Base-by-base conservation (phyloP, 2,888 invertebrate species). In the Cenopis cana region DNA sequence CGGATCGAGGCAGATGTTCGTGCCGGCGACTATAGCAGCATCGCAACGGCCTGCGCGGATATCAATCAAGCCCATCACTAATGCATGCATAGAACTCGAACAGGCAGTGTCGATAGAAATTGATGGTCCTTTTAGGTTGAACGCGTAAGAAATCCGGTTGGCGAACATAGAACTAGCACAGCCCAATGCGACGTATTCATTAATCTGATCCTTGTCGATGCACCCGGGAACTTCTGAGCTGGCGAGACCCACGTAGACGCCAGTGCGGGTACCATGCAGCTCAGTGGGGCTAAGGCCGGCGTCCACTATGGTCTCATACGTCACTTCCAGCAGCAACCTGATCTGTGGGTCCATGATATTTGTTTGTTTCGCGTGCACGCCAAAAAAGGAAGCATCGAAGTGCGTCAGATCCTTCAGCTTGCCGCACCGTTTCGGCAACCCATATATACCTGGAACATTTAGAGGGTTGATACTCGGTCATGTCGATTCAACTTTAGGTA, bases 161-260 rank as follows among this genome's bases (percentile, higher is more conserved):
- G 68, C 1, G 12, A 52, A 24, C 61, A 68, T 61, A 5, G 68
- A 20, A 1, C 46, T 54, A n/a, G 4, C 3, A n/a, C 95, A 95
- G 14, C 96, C 96, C 9, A 95, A 95, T 82, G 96, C 88, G 24
- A 93, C 94, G 83, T 96, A 96, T 46, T 87, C 88, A 69, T 91
- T 94, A 0, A 94, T 84, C 82, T 96, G 95, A 84, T 99, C 99
- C 18, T 98, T 97, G 61, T 91, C 88, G 29, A 97, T 96, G 96
- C 98, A 97, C 81, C 29, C 2, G 2, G 95, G 96, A 84, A 98
- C 96, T 90, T 99, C 99, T 24, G 97, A 96, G 29, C 95, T 95
- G 69, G 97, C 98, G n/a, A 97, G 98, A 72, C 99, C 99, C 76
- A 99, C 96, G 89, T 96, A 99, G 1, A 99, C 99, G 74, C 99